Evolutionary conservation across 2,888 invertebrate species (phyloP), one percentile per base, ranked within the genome.

Genomic region (Harpagoxenus sublaevis): DNA sequence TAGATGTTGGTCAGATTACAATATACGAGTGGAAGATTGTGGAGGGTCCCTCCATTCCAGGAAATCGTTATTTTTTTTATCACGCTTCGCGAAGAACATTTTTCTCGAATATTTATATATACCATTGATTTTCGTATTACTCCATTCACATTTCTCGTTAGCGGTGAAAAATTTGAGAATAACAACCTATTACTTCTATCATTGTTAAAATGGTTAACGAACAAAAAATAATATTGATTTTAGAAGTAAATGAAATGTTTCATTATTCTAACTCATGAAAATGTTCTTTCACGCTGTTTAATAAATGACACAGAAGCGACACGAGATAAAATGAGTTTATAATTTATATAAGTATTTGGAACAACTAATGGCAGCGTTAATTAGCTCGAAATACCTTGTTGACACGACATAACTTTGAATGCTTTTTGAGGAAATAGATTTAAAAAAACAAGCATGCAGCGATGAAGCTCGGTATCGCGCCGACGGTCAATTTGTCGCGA

Each of bases 21-120:
- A 39, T 31, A 10, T 68, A 68, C 0, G 5, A 68, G 10, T 10
- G 18, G 5, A 31, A 48, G 31, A 71, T 23, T 10, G 3, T 18
- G 4, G 5, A 31, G 3, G 23, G 8, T 2, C 39, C 57, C 57
- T 48, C 3, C 12, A 35, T 48, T 48, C n/a, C 12, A 2, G 8
- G 12, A 18, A 60, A 73, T 60, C 23, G 23, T 79, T 45, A 57
- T 39, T 65, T 42, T 42, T 55, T 71, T 48, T 79, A 60, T 60
- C 31, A 28, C 15, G 31, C 9, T 15, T 66, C 8, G 39, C 31
- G n/a, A n/a, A 55, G 42, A 53, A 15, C 35, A 35, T 28, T 31
- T 31, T 35, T 65, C 15, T 70, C 28, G 4, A 68, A 23, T 35
- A 35, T 23, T 71, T 35, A 31, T 18, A 70, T 35, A 31, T 18